A percentile compares a stretch with the other conserved stretches of the same genome.
Evolutionary conservation across 2,797 vertebrate species (phyloP).

Genomic region (Diplodus sargus): DNA sequence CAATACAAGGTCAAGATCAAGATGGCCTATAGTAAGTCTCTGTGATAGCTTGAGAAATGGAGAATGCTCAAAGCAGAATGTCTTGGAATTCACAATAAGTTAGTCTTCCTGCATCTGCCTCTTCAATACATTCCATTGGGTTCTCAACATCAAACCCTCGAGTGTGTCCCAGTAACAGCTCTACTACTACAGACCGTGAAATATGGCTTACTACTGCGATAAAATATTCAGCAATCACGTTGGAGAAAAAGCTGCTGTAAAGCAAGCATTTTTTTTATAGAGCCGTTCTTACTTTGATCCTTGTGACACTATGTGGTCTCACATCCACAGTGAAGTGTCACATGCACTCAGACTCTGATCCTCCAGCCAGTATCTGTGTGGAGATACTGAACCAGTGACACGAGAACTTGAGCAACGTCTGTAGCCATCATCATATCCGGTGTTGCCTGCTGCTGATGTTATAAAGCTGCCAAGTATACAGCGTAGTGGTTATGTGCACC

Average conservation of each 20-base stretch:
- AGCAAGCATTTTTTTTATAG: constrained; percentile 52
- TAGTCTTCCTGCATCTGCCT: constrained; percentile 16
- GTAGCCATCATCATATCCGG: constrained; percentile 15
- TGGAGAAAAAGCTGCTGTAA: constrained; percentile 57
- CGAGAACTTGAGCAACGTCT: constrained; percentile 38
- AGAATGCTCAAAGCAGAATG: constrained; percentile 17
- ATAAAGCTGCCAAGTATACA: constrained; percentile 38
- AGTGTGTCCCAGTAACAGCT: constrained; percentile 39
- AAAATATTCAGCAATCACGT: constrained; percentile 72
- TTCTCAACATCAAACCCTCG: constrained; percentile 51
- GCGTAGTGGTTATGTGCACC: constrained; percentile 7
- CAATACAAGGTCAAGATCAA: constrained; percentile 51
- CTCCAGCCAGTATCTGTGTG: constrained; percentile 14
- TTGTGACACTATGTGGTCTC: constrained; percentile 33
- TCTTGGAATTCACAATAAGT: constrained; percentile 12
- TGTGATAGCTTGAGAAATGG: constrained; percentile 15
- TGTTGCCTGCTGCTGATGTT: constrained; percentile 26
- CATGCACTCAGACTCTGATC: constrained; percentile 36
- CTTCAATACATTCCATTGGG: constrained; percentile 39
- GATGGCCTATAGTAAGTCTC: neutral
- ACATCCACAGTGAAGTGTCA: constrained; percentile 32
- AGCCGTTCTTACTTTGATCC: constrained; percentile 38
- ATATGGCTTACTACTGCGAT: constrained; percentile 69
- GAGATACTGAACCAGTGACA: constrained; percentile 8
- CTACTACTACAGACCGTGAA: constrained; percentile 55